A percentile compares a stretch with the other conserved stretches of the same genome.
phyloP scores from a whole-genome alignment of 2,888 invertebrate species.

The Pherbina coryleti region DNA sequence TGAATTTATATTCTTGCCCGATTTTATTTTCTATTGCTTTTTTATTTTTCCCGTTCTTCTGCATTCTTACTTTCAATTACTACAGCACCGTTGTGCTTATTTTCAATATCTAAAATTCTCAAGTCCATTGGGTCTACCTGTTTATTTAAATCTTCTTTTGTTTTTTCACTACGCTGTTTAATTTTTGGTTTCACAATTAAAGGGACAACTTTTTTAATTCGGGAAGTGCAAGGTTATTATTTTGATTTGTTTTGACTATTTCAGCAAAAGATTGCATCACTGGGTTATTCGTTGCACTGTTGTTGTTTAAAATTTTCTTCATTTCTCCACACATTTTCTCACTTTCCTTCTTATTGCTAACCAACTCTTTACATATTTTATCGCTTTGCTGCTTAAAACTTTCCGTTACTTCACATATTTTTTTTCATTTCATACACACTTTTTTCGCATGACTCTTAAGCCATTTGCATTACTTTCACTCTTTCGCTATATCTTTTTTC shows the following conservation, averaged over 20 bases:
- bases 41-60: too few species aligned
- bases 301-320: not conserved
- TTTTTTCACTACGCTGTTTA: not conserved
- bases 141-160: slow-evolving; percentile 8
- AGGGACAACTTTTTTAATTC: not conserved
- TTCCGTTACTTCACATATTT: too few species aligned
- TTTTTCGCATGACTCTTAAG: slow-evolving; percentile 4
- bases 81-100: too few species aligned
- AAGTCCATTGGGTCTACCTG: not conserved
- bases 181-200: slow-evolving; percentile 22
- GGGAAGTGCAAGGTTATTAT: not conserved
- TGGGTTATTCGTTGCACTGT: not conserved
- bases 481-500: not conserved
- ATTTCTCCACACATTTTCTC: slow-evolving; percentile 15
- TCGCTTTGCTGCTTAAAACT: too few species aligned
- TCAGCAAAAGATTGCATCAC: slow-evolving; percentile 11
- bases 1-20: too few species aligned
- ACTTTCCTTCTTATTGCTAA: not conserved
- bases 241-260: not conserved
- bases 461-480: slow-evolving; percentile 1
- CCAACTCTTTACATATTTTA: too few species aligned
- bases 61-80: too few species aligned
- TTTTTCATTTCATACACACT: not conserved
- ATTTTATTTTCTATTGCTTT: too few species aligned
- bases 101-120: too few species aligned